Evolutionary conservation across 2,797 vertebrate species (phyloP).

Genomic region (Peromyscus melanophrys): DNA sequence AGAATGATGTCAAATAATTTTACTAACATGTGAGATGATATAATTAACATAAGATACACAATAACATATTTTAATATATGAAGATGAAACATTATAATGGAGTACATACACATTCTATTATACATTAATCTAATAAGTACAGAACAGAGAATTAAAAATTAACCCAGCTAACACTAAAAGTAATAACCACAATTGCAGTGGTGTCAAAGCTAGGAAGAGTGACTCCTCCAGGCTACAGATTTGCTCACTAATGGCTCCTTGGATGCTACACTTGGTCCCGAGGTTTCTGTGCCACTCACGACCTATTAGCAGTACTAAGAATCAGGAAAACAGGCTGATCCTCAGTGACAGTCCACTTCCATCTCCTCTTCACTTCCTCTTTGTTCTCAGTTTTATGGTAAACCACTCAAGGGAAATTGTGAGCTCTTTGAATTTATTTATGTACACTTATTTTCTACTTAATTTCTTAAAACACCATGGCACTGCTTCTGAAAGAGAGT

Average conservation of each 20-base stretch:
- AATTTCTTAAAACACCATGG: background rate
- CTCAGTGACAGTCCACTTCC: background rate
- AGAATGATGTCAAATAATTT: background rate
- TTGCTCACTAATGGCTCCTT: background rate
- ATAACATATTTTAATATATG: background rate
- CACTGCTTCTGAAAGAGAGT: background rate
- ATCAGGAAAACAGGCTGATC: no score
- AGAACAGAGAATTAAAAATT: background rate
- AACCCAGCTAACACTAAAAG: background rate
- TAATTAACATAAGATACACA: background rate
- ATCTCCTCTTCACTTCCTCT: background rate
- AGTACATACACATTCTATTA: conserved; percentile 1
- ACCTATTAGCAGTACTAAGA: background rate
- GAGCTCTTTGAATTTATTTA: conserved; percentile 21
- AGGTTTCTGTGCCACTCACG: background rate
- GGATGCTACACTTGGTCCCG: background rate
- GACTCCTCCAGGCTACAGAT: no score
- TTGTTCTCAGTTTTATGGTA: background rate
- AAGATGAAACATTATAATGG: background rate
- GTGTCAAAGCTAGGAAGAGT: background rate
- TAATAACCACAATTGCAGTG: background rate
- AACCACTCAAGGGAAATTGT: background rate
- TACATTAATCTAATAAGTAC: conserved; percentile 15
- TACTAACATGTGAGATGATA: background rate
- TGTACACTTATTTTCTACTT: background rate